These are phyloP conservation scores for Ceratotherium simum DNA, from an alignment of 2,113 vertebrate species.

Conservation along the genomic window DNA sequence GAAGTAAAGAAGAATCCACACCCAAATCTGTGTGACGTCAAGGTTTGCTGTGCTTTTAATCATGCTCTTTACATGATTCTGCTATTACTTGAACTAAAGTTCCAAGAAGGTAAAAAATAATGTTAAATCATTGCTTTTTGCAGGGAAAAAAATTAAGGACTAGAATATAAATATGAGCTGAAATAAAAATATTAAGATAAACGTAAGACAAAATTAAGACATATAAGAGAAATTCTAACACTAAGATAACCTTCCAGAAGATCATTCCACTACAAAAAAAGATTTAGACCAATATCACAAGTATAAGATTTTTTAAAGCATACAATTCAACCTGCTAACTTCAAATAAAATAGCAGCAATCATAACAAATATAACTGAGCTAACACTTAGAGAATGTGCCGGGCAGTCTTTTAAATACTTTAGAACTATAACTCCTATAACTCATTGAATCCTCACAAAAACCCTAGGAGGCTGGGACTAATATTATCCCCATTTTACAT, in stretches of 20 bases:
- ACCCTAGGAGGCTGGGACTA: not conserved
- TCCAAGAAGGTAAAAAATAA: not conserved
- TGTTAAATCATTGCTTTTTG: not conserved
- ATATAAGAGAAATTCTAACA: not conserved
- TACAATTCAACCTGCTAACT: slow-evolving; percentile 17
- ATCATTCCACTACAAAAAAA: not conserved
- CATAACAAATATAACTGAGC: not conserved
- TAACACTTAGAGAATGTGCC: slow-evolving; percentile 21
- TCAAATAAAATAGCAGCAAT: slow-evolving; percentile 27
- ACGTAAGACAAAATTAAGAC: not conserved
- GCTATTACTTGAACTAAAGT: not conserved
- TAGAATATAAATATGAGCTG: not conserved
- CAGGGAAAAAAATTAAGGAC: not conserved
- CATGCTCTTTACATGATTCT: not conserved
- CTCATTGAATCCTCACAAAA: not conserved
- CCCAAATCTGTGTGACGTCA: not conserved
- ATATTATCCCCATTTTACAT: not conserved
- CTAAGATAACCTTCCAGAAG: not conserved
- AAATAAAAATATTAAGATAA: slow-evolving; percentile 21
- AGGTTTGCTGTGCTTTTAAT: not conserved
- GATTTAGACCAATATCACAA: not conserved
- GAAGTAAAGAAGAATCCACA: not conserved
- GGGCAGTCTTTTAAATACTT: not conserved
- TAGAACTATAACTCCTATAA: not conserved
- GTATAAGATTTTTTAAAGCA: not conserved